These are phyloP conservation scores for Harpegnathos saltator DNA, from an alignment of 1,140 invertebrate genomes.

Conservation along the genomic window DNA sequence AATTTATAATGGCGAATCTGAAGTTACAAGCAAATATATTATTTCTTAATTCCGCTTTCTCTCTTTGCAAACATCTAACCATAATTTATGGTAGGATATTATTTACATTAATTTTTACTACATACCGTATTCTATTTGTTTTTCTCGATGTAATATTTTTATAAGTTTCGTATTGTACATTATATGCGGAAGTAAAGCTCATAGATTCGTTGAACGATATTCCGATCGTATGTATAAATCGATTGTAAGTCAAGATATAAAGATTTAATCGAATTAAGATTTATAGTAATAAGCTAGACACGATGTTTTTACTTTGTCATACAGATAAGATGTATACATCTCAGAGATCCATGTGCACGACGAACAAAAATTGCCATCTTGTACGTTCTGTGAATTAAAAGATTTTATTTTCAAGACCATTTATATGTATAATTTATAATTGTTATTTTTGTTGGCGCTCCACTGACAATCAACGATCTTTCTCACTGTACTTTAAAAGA, in stretches of 20 bases:
- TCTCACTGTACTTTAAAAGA: not conserved
- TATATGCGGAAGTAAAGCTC: conserved; percentile 1
- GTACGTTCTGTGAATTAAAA: not conserved
- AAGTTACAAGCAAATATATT: no score
- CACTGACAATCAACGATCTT: not conserved
- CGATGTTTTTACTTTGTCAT: not conserved
- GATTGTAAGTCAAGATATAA: not conserved
- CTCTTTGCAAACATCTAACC: conserved; percentile 30
- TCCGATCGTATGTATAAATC: conserved; percentile 1
- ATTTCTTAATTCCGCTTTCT: not conserved
- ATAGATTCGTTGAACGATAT: not conserved
- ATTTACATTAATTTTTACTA: conserved; percentile 13
- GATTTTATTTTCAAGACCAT: conserved; percentile 24
- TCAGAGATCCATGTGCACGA: not conserved
- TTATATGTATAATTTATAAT: conserved; percentile 4
- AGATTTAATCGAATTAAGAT: no score
- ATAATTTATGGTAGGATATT: conserved; percentile 36
- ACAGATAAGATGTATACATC: not conserved
- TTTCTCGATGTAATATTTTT: conserved; percentile 21
- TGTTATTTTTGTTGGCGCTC: not conserved
- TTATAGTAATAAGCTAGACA: not conserved
- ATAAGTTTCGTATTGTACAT: not conserved
- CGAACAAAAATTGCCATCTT: not conserved
- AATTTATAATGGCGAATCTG: no score
- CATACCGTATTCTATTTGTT: not conserved